Evolutionary conservation across 1,140 invertebrate genomes (phyloP).

Genomic region (Bactericera cockerelli): DNA sequence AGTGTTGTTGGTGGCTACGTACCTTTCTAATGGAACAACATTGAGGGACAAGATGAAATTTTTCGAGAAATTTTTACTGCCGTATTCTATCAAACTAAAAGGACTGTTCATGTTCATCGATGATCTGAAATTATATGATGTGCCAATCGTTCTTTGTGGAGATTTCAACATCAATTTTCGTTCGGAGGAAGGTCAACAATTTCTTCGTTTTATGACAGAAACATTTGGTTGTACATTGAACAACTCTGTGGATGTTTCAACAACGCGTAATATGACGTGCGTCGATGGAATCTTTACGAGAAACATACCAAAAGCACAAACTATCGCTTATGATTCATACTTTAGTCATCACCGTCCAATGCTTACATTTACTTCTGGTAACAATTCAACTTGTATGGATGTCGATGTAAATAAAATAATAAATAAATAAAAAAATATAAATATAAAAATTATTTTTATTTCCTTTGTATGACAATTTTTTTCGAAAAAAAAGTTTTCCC

Average conservation of each 20-base stretch:
- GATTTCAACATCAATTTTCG: conserved; percentile 12
- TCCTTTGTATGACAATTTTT: too few relatives aligned
- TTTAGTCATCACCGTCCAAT: background rate
- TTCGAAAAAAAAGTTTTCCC: too few relatives aligned
- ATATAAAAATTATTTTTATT: too few relatives aligned
- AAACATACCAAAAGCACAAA: conserved; percentile 3
- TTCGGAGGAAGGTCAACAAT: conserved; percentile 1
- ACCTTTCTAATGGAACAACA: conserved; percentile 13
- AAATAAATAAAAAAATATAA: too few relatives aligned
- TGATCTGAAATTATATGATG: conserved; percentile 8
- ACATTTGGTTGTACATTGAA: background rate
- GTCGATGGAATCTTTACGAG: conserved; percentile 2
- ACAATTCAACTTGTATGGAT: too few relatives aligned
- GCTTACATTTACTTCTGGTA: background rate
- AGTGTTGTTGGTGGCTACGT: conserved; percentile 10
- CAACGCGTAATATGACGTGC: background rate
- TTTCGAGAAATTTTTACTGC: conserved; percentile 9
- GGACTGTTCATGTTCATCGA: conserved; percentile 12
- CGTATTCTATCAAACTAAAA: conserved; percentile 14
- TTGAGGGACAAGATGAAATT: conserved; percentile 14
- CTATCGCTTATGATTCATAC: background rate
- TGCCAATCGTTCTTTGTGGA: conserved; percentile 11
- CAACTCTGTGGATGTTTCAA: background rate
- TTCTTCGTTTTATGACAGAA: conserved; percentile 7
- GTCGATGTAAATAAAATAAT: too few relatives aligned